Base-by-base conservation (phyloP, 1,140 invertebrate species). In the Drosophila lini region DNA sequence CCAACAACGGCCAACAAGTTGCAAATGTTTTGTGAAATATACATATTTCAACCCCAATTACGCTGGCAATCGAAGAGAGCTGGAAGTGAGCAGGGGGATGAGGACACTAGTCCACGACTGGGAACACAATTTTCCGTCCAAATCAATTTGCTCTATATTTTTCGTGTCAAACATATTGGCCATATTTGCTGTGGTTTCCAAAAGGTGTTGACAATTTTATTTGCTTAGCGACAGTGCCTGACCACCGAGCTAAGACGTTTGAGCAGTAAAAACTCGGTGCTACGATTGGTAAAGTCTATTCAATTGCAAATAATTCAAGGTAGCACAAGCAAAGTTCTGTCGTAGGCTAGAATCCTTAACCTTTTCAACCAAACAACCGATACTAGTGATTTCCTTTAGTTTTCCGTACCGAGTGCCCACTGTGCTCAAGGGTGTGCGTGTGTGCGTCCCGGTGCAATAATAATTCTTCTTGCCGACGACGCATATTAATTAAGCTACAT, bases 401-500 rank as follows among this genome's bases (percentile, higher is more conserved):
- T 52, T 4, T 9, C 16, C 3, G 1, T 22, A 55, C 8, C 34
- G 19, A n/a, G 19, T 34, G 13, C 34, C 13, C 52, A 38, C 52
- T 55, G 52, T 38, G 36, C 50, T 36, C 34, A 44, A 34, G 19
- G 40, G 38, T 52, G 28, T 55, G 34, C 34, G 67, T 52, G 25
- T 48, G 28, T 32, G 57, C 15, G 28, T 40, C 45, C 63, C 41
- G 36, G 52, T 69, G 69, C 16, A 36, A 56, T 42, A 70, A 58
- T 61, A 53, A 67, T 70, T 71, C 74, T 78, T 80, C 74, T 75
- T 58, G 80, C 57, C 19, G 85, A 84, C 74, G 74, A 84, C 70
- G 74, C 75, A 58, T 88, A 86, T 88, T 86, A 86, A 86, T 86
- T 86, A 82, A 75, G 34, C 44, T 78, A 84, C 78, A 81, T 58